Percentiles rank a stretch among this genome's conserved stretches.
phyloP scores from a whole-genome alignment of 2,113 vertebrate species.

The Cryptomyrus ogoouensis region DNA sequence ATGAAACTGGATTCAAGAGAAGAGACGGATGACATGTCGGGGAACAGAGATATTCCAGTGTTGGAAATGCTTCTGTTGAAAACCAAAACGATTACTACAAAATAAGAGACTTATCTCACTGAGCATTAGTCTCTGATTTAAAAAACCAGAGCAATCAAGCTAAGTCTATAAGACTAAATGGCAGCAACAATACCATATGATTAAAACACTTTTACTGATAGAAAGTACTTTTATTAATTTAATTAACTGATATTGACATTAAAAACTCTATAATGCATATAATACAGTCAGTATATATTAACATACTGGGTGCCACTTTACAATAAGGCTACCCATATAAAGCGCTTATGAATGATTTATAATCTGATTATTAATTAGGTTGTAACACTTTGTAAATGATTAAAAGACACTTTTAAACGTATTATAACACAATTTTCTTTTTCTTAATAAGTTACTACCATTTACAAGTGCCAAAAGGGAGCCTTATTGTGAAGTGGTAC shows the following conservation, averaged over 20 bases:
- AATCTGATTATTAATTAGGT: too few relatives aligned
- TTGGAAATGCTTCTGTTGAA: conserved; percentile 76
- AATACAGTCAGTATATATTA: not conserved
- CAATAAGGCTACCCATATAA: too few relatives aligned
- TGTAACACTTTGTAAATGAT: too few relatives aligned
- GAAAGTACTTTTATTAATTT: not conserved
- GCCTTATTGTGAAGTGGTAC: too few relatives aligned
- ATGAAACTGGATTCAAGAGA: conserved; percentile 73
- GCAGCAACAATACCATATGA: not conserved
- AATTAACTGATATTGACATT: not conserved
- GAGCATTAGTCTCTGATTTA: not conserved
- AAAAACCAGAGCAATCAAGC: not conserved
- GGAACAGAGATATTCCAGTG: conserved; percentile 71
- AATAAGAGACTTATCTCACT: not conserved
- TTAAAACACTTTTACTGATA: not conserved
- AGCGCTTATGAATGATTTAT: too few relatives aligned
- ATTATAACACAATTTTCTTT: too few relatives aligned
- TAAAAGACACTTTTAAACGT: too few relatives aligned
- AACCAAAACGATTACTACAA: not conserved
- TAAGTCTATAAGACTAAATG: not conserved
- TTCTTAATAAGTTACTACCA: too few relatives aligned
- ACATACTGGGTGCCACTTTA: not conserved
- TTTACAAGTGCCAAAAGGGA: too few relatives aligned
- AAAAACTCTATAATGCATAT: not conserved
- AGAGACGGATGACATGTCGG: conserved; percentile 72